phyloP scores from a whole-genome alignment of 2,888 invertebrate species.

The Hydropsyche betteni region DNA sequence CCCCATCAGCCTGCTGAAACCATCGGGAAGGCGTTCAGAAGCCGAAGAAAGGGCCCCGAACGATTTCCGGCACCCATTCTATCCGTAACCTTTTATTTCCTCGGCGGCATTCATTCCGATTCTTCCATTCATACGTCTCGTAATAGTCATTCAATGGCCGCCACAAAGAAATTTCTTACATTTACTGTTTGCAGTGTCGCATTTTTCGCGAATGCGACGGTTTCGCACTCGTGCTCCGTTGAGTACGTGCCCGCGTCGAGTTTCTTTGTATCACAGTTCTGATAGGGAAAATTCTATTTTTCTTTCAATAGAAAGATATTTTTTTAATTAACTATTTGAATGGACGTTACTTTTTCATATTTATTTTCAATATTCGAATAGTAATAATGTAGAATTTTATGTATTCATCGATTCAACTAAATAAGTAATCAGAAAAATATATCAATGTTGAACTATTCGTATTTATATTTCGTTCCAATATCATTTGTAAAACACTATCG shows the following conservation, averaged over 20 bases:
- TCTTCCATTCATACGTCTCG: conserved; percentile 43
- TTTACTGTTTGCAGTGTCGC: conserved; percentile 22
- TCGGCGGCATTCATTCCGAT: conserved; percentile 43
- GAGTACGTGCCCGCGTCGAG: background rate
- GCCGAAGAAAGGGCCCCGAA: conserved; percentile 48
- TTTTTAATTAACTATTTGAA: no score
- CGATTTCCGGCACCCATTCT: conserved; percentile 50
- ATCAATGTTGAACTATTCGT: no score
- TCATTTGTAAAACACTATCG: no score
- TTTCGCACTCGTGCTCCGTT: background rate
- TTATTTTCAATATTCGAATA: no score
- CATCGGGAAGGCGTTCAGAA: conserved; percentile 1
- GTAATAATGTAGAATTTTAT: no score
- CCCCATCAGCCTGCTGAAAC: no score
- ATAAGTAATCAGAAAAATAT: no score
- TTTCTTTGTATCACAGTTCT: background rate
- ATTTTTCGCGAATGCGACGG: conserved; percentile 3
- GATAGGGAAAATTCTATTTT: background rate
- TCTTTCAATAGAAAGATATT: no score
- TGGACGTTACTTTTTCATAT: no score
- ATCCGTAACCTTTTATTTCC: conserved; percentile 47
- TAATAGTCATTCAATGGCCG: conserved; percentile 49
- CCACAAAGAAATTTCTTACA: conserved; percentile 48
- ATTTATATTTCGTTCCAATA: no score
- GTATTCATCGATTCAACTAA: no score